Base-by-base conservation (phyloP, 2,888 invertebrate genomes). In the Drosophila mimetica region DNA sequence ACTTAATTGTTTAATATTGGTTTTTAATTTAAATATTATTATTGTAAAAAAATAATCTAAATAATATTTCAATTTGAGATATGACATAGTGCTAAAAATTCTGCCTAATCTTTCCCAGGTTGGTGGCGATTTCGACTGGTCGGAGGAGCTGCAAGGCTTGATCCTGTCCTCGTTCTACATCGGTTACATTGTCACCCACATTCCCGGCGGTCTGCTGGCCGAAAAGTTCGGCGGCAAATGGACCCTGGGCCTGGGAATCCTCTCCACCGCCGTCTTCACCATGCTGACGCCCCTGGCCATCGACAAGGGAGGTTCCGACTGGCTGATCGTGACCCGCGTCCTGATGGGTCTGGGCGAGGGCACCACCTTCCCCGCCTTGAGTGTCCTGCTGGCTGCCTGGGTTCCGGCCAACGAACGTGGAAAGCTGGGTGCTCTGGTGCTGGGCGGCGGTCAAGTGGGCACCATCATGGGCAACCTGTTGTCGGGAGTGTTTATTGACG, bases 211-310 rank as follows among this genome's bases (percentile, higher is more conserved):
- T 57, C 92, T 95, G 53, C 88, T 97, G 36, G 95, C 97, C 0
- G 96, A 96, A 82, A 94, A 94, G 75, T 96, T 96, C 75, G 97
- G 97, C 18, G 97, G 97, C 14, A 97, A 97, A 90, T 95, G 96
- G 92, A 94, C 96, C 0, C 93, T 97, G 30, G 96, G 96, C 0
- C 92, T 96, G 55, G 97, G 97, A 41, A 95, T 97, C 18, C 92
- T 97, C 1, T 95, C 95, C 11, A 97, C 97, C 0, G 97, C 96
- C 0, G 89, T 97, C 11, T 95, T 97, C 79, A 97, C 97, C 0
- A 88, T 97, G 2, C 86, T 97, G 1, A 97, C 97, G 0, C 97
- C 97, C 0, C 89, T 95, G 79, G 94, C 95, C 8, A 95, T 97
- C 2, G 91, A 92, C 4, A 59, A 90, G 1, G 92, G 96, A 0